Base-by-base conservation (phyloP, 2,113 vertebrate species). In the Phaetusa simplex region DNA sequence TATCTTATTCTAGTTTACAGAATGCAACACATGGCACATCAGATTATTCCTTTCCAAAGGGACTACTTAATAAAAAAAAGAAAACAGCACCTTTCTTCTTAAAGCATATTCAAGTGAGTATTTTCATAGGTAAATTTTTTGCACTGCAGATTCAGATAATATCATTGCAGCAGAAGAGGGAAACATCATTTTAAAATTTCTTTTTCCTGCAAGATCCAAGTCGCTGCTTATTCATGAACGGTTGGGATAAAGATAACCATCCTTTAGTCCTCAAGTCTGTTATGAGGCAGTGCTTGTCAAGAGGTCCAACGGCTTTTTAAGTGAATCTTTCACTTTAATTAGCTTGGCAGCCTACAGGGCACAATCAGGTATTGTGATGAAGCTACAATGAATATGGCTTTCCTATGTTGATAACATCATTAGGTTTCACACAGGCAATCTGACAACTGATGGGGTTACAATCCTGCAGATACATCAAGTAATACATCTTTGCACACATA, bases 321-420 rank as follows among this genome's bases (percentile, higher is more conserved):
- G 58, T 66, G 27, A 85, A 50, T 89, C 43, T 67, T 91, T 70
- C 40, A 50, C 53, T 74, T 92, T 53, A 87, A 81, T 92, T 67
- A 85, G 87, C 62, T 50, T 66, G 71, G 78, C 85, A 94, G 78
- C 81, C 94, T 82, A 80, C 20, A 73, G 91, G 80, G 66, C 84
- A 95, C 89, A 93, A 50, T 87, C 66, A 87, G 20, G 19, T 80
- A 82, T 80, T 65, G 65, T 7, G 49, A 95, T 61, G 79, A 91
- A 88, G 56, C 89, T 87, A 86, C 8, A 53, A 90, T 55, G 58
- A 90, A 77, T 88, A 88, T 88, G 90, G 87, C 93, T 95, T 95
- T 95, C 64, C 74, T 93, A 64, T 55, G 74, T 17, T 83, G 81
- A 34, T 86, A 86, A 82, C 72, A 92, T 86, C 43, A 7, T 86